Conservation (phyloP, 2,888 invertebrate species). For the Deilephila elpenor region DNA sequence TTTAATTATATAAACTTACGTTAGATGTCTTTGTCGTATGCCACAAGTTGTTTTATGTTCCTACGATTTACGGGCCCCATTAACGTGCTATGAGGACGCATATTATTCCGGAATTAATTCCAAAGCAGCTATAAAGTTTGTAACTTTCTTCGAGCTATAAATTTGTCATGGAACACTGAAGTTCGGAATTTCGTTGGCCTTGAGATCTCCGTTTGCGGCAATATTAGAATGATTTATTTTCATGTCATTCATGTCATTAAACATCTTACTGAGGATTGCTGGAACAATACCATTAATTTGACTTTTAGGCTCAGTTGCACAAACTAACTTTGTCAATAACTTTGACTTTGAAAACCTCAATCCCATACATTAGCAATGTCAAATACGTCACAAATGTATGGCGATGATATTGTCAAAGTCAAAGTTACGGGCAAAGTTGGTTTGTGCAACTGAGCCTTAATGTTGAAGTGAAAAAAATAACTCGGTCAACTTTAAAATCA, state of each 20-base stretch:
- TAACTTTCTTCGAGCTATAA: constrained; percentile 5
- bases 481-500: neutral
- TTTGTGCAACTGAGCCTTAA: too few relatives aligned
- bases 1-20: too few relatives aligned
- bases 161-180: neutral
- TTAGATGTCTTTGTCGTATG: neutral
- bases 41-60: neutral
- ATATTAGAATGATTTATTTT: neutral
- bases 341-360: too few relatives aligned
- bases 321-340: too few relatives aligned
- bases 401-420: too few relatives aligned
- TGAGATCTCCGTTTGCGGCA: neutral
- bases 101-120: neutral
- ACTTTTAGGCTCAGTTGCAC: too few relatives aligned
- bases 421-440: too few relatives aligned
- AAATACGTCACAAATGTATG: too few relatives aligned
- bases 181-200: neutral
- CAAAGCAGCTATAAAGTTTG: constrained; percentile 12
- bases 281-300: neutral
- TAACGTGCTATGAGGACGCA: neutral
- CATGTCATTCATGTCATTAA: neutral
- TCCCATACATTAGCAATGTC: too few relatives aligned
- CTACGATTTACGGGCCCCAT: neutral
- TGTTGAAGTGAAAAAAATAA: too few relatives aligned
- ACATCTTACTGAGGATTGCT: neutral